Evolutionary conservation across 2,113 vertebrate species (phyloP).

Genomic region (Microtus oregoni): DNA sequence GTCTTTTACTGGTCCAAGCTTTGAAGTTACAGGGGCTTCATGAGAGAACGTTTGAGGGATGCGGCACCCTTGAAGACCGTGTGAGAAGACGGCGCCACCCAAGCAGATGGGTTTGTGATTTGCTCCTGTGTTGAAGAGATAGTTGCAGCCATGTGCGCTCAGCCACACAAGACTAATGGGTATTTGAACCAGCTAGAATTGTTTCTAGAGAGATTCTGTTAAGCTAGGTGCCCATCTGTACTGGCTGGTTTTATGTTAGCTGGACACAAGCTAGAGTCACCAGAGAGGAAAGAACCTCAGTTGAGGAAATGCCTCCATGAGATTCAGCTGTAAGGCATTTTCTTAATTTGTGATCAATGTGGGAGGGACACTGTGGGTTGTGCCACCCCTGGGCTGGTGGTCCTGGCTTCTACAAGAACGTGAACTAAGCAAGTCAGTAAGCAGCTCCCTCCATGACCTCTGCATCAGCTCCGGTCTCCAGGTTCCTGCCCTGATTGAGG

Average conservation of each 20-base stretch:
- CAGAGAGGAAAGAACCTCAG: background rate
- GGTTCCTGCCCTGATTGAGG: background rate
- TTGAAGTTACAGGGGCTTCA: background rate
- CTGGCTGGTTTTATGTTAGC: background rate
- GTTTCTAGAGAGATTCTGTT: background rate
- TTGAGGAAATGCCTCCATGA: background rate
- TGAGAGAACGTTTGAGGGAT: background rate
- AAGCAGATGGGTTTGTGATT: background rate
- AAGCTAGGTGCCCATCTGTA: background rate
- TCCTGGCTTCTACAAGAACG: background rate
- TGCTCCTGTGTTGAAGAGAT: background rate
- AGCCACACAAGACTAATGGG: background rate
- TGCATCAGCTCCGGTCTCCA: background rate
- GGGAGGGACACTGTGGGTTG: background rate
- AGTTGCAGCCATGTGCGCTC: too few relatives aligned
- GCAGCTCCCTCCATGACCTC: background rate
- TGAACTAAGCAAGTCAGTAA: background rate
- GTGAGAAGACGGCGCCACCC: background rate
- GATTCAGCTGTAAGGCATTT: background rate
- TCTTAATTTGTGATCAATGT: background rate
- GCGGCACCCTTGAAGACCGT: background rate
- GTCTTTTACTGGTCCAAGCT: background rate
- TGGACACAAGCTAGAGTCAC: background rate
- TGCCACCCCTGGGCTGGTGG: background rate
- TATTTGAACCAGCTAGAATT: background rate